Conservation (phyloP, 2,113 vertebrate genomes). For the Hippocampus mohnikei region DNA sequence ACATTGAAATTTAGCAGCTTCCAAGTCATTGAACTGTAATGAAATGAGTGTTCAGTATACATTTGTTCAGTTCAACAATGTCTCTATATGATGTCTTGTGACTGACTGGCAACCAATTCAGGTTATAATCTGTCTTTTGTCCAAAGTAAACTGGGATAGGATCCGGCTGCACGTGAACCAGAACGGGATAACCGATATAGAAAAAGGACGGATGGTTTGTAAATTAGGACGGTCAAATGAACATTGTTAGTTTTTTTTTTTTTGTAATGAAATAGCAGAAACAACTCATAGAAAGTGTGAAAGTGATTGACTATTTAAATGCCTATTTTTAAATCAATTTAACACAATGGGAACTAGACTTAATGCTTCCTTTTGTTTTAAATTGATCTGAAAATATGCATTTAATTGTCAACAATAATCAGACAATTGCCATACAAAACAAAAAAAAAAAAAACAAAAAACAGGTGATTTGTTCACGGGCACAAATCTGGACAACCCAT, state of each 20-base stretch:
- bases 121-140: not conserved
- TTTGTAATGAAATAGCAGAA: not conserved
- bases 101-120: not conserved
- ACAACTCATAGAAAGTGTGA: not conserved
- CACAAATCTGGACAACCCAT: not conserved
- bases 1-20: not conserved
- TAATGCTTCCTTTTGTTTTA: not conserved
- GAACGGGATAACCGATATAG: no score
- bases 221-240: not conserved
- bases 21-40: not conserved
- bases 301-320: no score
- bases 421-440: not conserved
- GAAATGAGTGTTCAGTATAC: not conserved
- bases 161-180: no score
- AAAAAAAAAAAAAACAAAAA: not conserved
- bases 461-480: not conserved
- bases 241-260: not conserved
- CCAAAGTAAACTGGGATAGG: not conserved
- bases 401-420: not conserved
- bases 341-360: no score
- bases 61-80: no score
- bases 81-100: not conserved
- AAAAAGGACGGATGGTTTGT: no score
- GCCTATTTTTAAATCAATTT: no score
- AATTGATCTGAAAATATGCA: not conserved